Percentiles rank a stretch among this genome's conserved stretches.
phyloP scores from a whole-genome alignment of 1,140 invertebrate species.

The Pomacea maculata region DNA sequence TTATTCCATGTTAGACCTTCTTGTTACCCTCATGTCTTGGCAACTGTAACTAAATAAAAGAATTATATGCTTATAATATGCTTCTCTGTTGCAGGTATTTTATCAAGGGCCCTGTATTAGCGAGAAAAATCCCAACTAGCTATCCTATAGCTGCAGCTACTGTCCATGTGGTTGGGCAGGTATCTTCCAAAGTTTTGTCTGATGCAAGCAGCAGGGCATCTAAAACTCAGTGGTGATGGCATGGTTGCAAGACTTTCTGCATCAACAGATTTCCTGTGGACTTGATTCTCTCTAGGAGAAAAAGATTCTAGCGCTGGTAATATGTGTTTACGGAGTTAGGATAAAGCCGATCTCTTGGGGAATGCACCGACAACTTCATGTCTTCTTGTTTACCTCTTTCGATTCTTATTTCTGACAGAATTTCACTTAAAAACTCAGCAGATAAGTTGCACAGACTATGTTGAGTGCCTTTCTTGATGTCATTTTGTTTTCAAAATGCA shows the following conservation, averaged over 20 bases:
- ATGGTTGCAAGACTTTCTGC: neutral
- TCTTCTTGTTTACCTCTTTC: too few relatives aligned
- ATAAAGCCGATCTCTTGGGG: too few relatives aligned
- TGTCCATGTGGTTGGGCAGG: constrained; percentile 44
- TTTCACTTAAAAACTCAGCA: too few relatives aligned
- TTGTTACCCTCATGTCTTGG: neutral
- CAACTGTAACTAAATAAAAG: neutral
- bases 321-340: too few relatives aligned
- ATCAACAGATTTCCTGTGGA: too few relatives aligned
- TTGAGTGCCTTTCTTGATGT: too few relatives aligned
- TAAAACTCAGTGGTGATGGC: neutral
- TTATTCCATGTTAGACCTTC: neutral
- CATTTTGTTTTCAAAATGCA: too few relatives aligned
- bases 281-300: too few relatives aligned
- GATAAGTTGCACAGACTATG: too few relatives aligned
- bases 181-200: constrained; percentile 44
- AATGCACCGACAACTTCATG: too few relatives aligned
- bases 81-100: constrained; percentile 50
- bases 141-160: constrained; percentile 47
- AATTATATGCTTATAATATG: neutral
- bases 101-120: constrained; percentile 51
- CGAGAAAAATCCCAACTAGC: constrained; percentile 46
- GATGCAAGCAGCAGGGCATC: neutral
- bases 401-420: too few relatives aligned
- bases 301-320: too few relatives aligned